Evolutionary conservation across 2,888 invertebrate genomes (phyloP), one percentile per base, ranked within the genome.

Genomic region (Metellina segmentata): DNA sequence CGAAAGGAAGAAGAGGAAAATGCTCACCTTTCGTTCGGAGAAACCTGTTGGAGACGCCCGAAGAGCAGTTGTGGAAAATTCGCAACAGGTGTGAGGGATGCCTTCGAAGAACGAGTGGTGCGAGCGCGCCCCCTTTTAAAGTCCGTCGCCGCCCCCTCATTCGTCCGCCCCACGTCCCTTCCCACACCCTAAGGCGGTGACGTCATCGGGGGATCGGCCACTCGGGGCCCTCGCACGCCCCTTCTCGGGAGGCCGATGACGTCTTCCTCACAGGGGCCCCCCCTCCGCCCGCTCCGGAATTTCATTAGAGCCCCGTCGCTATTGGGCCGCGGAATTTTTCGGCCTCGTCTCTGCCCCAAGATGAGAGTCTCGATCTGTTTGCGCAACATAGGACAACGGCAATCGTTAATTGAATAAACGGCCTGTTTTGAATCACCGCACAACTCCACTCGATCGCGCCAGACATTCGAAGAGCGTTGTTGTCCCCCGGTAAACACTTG

Each of bases 111-210:
- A 34, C 19, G 48, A n/a, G 34, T 7, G 8, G 49, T n/a, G 61
- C 52, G 0, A 20, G 69, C 20, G 75, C 85, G 48, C 85, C 85
- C 85, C 85, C 61, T 85, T 85, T 85, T 85, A 85, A 85, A 75
- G 61, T 20, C 11, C 16, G 48, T 77, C 52, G 75, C 53, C 85
- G 85, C 85, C 85, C 85, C 85, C 85, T 53, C 53, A 48, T n/a
- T 74, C 61, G 77, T 34, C 20, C 72, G 20, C 52, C 52, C 52
- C 20, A 8, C 78, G 13, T n/a, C 75, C 34, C 48, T 6, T 16
- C 48, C 75, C 34, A n/a, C 34, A 34, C 81, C 81, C 20, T 16
- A 49, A 6, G 19, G 8, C 70, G 0, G 49, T 85, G 85, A 85
- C 85, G 85, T 85, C 85, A 75, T n/a, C 34, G 6, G 5, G 61